Percentiles rank a stretch among this genome's conserved stretches.
These are phyloP conservation scores for Sander vitreus DNA, from an alignment of 2,113 vertebrate species.

Conservation along the genomic window DNA sequence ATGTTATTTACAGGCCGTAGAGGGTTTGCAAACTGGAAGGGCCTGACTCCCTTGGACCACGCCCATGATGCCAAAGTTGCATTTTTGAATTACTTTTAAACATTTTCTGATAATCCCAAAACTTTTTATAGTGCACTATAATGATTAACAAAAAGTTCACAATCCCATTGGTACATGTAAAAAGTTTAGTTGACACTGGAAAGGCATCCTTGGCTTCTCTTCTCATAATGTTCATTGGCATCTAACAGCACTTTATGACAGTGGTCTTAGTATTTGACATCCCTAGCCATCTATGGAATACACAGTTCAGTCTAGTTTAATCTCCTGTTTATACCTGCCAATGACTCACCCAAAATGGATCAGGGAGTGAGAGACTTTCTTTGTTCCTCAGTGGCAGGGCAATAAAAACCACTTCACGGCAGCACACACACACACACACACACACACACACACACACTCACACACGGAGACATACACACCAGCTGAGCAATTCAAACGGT, in stretches of 20 bases:
- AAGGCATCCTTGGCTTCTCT: not conserved
- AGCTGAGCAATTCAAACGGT: conserved; percentile 56
- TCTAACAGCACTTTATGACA: not conserved
- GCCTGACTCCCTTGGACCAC: no score
- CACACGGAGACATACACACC: conserved; percentile 19
- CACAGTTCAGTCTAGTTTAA: conserved; percentile 36
- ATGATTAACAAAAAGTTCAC: no score
- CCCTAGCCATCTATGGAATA: no score
- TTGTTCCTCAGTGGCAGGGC: conserved; percentile 59
- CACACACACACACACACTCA: conserved; percentile 11
- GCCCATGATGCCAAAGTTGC: no score
- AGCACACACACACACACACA: conserved; percentile 23
- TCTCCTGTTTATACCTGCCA: conserved; percentile 63
- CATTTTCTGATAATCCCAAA: no score
- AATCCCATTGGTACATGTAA: no score
- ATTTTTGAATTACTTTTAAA: no score
- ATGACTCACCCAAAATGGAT: conserved; percentile 66
- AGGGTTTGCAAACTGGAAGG: no score
- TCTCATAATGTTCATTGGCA: not conserved
- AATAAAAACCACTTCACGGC: conserved; percentile 47
- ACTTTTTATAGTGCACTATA: no score
- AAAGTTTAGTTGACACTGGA: not conserved
- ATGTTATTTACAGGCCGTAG: no score
- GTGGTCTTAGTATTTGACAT: not conserved
- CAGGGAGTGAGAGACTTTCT: conserved; percentile 65